phyloP scores from a whole-genome alignment of 2,888 invertebrate species.

The Dysmachus trigonus region DNA sequence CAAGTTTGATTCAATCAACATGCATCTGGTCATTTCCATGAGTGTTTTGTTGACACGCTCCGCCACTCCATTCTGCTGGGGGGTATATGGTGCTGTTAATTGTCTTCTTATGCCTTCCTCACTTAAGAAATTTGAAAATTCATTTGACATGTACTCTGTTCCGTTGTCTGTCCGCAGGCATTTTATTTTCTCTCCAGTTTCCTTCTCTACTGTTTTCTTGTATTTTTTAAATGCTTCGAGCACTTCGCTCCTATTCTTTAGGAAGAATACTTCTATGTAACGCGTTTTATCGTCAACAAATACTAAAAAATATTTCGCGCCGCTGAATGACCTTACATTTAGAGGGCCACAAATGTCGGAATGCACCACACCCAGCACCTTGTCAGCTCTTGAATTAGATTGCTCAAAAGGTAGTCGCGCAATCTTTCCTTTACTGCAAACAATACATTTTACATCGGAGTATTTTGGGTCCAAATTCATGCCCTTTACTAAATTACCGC shows the following conservation, averaged over 20 bases:
- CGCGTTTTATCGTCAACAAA: too few relatives aligned
- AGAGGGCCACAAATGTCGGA: constrained; percentile 32
- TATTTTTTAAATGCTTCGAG: neutral
- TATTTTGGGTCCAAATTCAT: neutral
- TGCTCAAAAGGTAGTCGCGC: neutral
- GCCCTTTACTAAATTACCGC: constrained; percentile 15
- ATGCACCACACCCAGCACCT: constrained; percentile 1
- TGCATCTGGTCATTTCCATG: constrained; percentile 52
- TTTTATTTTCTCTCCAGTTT: constrained; percentile 50
- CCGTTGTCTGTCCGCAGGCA: constrained; percentile 53
- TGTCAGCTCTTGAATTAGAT: neutral
- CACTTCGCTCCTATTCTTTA: too few relatives aligned
- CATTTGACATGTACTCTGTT: constrained; percentile 50
- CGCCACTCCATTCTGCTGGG: constrained; percentile 52
- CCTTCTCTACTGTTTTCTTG: constrained; percentile 42
- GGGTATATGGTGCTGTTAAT: too few relatives aligned
- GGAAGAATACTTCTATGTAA: too few relatives aligned
- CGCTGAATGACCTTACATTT: neutral
- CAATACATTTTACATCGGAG: constrained; percentile 6
- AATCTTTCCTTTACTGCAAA: constrained; percentile 41
- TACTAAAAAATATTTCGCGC: too few relatives aligned
- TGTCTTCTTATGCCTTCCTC: too few relatives aligned
- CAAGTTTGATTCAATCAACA: constrained; percentile 52
- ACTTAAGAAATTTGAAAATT: constrained; percentile 49
- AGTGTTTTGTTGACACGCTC: constrained; percentile 52